phyloP scores from a whole-genome alignment of 2,797 vertebrate genomes.

The Macropus fuliginosus region DNA sequence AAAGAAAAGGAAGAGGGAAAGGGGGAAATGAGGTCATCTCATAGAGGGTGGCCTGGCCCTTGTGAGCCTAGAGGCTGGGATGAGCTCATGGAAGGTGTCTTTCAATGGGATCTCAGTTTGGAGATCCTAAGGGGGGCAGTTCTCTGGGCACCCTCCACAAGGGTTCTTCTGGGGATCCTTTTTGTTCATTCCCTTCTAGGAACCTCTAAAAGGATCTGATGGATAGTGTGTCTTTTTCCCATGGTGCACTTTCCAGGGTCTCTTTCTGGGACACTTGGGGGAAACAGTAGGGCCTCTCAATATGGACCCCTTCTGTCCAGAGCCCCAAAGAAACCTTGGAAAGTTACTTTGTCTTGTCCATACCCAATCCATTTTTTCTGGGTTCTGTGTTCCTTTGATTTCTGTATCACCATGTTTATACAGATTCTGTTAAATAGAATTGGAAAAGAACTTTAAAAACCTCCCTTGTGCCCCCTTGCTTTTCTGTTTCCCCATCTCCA shows the following conservation, averaged over 20 bases:
- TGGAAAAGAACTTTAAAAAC: neutral
- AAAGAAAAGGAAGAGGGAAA: neutral
- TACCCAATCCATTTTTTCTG: neutral
- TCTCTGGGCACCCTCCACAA: neutral
- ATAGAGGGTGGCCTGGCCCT: slow-evolving; percentile 13
- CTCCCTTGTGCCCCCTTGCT: neutral
- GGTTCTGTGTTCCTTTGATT: neutral
- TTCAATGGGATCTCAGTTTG: neutral
- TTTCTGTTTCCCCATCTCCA: neutral
- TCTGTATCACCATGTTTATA: neutral
- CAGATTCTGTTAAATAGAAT: neutral
- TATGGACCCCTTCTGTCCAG: neutral
- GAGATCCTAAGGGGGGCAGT: neutral
- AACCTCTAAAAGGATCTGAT: neutral
- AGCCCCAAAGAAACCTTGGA: neutral
- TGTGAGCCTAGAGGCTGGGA: neutral
- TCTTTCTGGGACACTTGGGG: neutral
- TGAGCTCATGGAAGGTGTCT: neutral
- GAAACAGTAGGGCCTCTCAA: neutral
- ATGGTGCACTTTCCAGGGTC: neutral
- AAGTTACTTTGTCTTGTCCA: neutral
- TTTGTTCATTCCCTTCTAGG: neutral
- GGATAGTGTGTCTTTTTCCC: neutral
- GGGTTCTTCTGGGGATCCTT: neutral
- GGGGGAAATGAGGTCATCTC: neutral